Percentiles rank a stretch among this genome's conserved stretches.
Conservation (phyloP, 64 coral and sea anemone species). For the Catalaphyllia jardinei region DNA sequence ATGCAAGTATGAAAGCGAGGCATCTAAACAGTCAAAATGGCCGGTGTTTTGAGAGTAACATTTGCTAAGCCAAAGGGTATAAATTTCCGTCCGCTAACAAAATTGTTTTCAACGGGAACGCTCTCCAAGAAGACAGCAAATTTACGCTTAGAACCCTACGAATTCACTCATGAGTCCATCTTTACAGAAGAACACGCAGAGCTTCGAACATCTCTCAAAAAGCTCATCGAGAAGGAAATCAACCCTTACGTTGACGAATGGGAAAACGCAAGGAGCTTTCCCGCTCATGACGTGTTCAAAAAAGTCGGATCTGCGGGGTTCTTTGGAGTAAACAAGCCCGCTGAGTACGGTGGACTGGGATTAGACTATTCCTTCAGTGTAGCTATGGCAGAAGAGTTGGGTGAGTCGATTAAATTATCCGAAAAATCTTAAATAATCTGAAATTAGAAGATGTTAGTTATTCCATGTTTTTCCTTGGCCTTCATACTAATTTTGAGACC, state of each 20-base stretch:
- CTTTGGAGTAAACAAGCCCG: constrained; percentile 71
- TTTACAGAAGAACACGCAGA: constrained; percentile 60
- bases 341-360: constrained; percentile 56
- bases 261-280: constrained; percentile 65
- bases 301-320: constrained; percentile 64
- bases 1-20: background rate
- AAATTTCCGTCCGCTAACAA: constrained; percentile 18
- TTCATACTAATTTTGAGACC: too few species aligned
- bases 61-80: background rate
- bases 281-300: constrained; percentile 73
- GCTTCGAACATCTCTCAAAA: constrained; percentile 48
- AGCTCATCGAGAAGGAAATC: constrained; percentile 79
- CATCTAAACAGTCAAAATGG: background rate
- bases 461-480: too few species aligned
- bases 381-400: constrained; percentile 65
- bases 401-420: background rate
- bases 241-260: constrained; percentile 81
- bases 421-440: background rate
- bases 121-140: background rate
- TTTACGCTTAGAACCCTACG: constrained; percentile 57
- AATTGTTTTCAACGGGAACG: constrained; percentile 23
- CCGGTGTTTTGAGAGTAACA: background rate
- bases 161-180: constrained; percentile 53
- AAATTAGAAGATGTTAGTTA: too few species aligned
- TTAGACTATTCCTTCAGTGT: constrained; percentile 73